A percentile compares a stretch with the other conserved stretches of the same genome.
Evolutionary conservation across 2,113 vertebrate genomes (phyloP).

Genomic region (Plotosus lineatus): DNA sequence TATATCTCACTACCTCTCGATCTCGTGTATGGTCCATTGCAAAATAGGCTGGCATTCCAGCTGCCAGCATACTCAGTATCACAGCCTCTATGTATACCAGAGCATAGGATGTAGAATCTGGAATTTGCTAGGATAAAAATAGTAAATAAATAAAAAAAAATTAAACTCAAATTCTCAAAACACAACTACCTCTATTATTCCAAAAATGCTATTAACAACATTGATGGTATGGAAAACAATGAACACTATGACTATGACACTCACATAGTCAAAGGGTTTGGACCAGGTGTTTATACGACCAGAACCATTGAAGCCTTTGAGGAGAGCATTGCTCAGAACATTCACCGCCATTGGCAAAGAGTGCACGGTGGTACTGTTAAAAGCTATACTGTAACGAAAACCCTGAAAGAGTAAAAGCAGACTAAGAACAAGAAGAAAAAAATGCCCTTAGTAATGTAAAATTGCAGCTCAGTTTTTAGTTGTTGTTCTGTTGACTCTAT

Average conservation of each 20-base stretch:
- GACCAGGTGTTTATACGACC: slow-evolving; percentile 87
- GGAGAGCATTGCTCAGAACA: slow-evolving; percentile 87
- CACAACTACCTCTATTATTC: too few species aligned
- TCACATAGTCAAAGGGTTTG: slow-evolving; percentile 85
- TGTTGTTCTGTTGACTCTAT: not conserved
- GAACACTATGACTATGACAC: slow-evolving; percentile 40
- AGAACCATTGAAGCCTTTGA: slow-evolving; percentile 78
- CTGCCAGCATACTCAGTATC: slow-evolving; percentile 87
- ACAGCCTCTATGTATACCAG: slow-evolving; percentile 81
- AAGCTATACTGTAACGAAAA: slow-evolving; percentile 77
- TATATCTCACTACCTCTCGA: slow-evolving; percentile 93
- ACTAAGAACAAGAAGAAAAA: not conserved
- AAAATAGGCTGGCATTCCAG: slow-evolving; percentile 91
- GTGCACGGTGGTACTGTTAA: slow-evolving; percentile 92
- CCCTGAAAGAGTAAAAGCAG: slow-evolving; percentile 64
- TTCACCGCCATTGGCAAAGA: slow-evolving; percentile 90
- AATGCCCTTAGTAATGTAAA: not conserved
- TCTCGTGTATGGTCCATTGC: slow-evolving; percentile 96
- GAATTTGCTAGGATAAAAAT: slow-evolving; percentile 66
- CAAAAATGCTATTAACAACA: not conserved
- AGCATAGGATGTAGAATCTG: slow-evolving; percentile 66
- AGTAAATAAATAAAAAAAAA: not conserved
- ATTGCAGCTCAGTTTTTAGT: not conserved
- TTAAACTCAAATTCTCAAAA: not conserved
- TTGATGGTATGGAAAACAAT: not conserved